These are phyloP conservation scores for Conistra vaccinii DNA, from an alignment of 2,888 invertebrate species.

Conservation along the genomic window DNA sequence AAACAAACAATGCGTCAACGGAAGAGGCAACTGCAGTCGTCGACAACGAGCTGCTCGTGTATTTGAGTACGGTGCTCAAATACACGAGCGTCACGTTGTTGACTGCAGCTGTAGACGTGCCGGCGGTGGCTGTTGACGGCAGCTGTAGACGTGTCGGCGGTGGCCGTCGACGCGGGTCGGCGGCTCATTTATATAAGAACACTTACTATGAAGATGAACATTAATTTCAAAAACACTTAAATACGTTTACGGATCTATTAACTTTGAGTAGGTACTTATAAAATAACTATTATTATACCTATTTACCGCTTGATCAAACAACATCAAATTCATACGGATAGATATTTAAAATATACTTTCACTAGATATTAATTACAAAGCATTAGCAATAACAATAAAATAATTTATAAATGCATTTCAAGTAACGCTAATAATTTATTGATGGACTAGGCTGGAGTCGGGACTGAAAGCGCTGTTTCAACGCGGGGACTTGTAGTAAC, in stretches of 20 bases:
- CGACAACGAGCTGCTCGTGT: no score
- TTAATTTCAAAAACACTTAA: background rate
- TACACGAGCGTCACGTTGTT: no score
- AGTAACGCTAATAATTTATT: constrained; percentile 32
- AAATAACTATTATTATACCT: background rate
- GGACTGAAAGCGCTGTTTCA: constrained; percentile 19
- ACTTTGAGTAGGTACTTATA: background rate
- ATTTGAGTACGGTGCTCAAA: no score
- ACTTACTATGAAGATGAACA: background rate
- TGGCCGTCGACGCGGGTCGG: no score
- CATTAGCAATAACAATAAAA: constrained; percentile 32
- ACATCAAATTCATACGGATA: background rate
- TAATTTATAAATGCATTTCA: constrained; percentile 49
- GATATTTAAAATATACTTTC: constrained; percentile 1
- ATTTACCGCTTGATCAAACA: background rate
- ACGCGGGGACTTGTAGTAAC: constrained; percentile 71
- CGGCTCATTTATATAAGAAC: no score
- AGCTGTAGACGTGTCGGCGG: no score
- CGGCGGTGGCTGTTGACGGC: no score
- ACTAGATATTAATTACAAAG: background rate
- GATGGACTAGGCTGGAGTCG: constrained; percentile 52
- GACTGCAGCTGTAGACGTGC: no score
- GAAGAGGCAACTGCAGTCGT: no score
- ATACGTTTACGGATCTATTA: constrained; percentile 7
- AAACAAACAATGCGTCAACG: no score